Evolutionary conservation across 2,888 invertebrate species (phyloP), one percentile per base, ranked within the genome.

Genomic region (Napeogenes sylphis): DNA sequence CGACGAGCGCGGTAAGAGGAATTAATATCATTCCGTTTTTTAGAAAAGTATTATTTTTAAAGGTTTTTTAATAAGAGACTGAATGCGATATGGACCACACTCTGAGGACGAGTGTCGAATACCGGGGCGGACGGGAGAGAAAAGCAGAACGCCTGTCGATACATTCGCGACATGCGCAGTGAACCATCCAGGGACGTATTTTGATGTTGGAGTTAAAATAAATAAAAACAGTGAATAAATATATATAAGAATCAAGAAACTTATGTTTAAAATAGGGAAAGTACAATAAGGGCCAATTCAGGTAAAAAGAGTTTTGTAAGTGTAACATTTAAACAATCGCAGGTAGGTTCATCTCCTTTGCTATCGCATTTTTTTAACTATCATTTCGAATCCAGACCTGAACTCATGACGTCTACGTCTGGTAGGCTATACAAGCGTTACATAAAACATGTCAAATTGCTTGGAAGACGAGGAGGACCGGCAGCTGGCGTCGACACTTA

Each of bases 81-180:
- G 56, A 46, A 56, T 54, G 61, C 59, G 83, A 80, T 78, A 78
- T 78, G 74, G 79, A 73, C 79, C 77, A 81, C 82, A 79, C 78
- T 81, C 82, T 69, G 77, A 72, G 81, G 79, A 75, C 85, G 81
- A 88, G 84, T 86, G 86, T 71, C 84, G 85, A 75, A 75, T 80
- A 78, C 73, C 79, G 81, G 76, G 75, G 64, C 67, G 68, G 64
- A 67, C 70, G 68, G 71, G 68, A 73, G 72, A 71, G 72, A 67
- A 72, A 72, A 71, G 70, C 71, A 67, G 69, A 65, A 81, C 78
- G 80, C 78, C 77, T 83, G 87, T 90, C 90, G 85, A 90, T 90
- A 90, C 86, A 82, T 85, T 85, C 75, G 85, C 82, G 85, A 86
- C 90, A 85, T 90, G 90, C 90, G 90, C 90, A 90, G 79, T 89